These are phyloP conservation scores for Philantomba maxwellii DNA, from an alignment of 2,113 vertebrate species.

Conservation along the genomic window DNA sequence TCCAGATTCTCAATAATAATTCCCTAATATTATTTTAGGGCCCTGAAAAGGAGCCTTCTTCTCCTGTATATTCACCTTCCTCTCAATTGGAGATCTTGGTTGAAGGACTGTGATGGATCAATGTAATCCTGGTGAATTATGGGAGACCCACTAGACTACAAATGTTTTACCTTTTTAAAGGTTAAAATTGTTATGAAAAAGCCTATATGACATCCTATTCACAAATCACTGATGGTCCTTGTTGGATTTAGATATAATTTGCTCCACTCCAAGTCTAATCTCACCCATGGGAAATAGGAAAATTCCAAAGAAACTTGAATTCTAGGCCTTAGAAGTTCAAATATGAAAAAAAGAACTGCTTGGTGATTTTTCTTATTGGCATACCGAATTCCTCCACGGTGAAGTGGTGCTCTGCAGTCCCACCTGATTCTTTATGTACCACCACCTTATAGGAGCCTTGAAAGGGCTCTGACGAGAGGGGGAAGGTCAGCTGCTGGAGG, in stretches of 20 bases:
- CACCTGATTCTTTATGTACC: constrained; percentile 53
- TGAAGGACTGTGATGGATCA: neutral
- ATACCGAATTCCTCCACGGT: constrained; percentile 81
- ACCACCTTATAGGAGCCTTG: constrained; percentile 76
- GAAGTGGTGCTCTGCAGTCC: constrained; percentile 44
- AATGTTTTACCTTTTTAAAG: neutral
- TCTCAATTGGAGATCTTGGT: neutral
- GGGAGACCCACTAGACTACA: neutral
- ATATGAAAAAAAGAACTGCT: neutral
- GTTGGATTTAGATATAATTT: neutral
- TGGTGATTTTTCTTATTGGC: neutral
- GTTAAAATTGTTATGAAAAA: neutral
- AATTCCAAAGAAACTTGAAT: neutral
- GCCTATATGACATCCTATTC: neutral
- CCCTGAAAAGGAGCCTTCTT: neutral
- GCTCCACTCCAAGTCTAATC: neutral
- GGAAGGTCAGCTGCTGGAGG: constrained; percentile 75
- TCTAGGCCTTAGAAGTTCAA: neutral
- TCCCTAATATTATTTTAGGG: neutral
- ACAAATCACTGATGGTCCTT: neutral
- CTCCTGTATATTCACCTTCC: neutral
- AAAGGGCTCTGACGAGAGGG: constrained; percentile 78
- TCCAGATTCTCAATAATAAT: neutral
- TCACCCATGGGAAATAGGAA: neutral
- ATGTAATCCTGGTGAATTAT: neutral